These are phyloP conservation scores for Caenorhabditis sp. DNA, from an alignment of 2,888 invertebrate genomes.

Conservation along the genomic window DNA sequence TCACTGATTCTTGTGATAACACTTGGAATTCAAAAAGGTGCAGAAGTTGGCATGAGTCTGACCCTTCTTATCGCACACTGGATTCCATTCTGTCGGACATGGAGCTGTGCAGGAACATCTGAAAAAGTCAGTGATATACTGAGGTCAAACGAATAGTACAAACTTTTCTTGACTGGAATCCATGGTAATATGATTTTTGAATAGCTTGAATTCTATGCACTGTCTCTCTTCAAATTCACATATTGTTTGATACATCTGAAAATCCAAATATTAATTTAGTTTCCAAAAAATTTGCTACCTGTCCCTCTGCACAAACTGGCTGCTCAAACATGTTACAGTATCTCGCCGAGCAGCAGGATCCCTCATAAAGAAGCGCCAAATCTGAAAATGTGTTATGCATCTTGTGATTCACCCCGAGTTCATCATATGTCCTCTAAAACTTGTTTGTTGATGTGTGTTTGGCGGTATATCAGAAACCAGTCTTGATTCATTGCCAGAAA, in stretches of 20 bases:
- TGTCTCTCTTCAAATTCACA: slow-evolving; percentile 73
- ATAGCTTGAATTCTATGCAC: slow-evolving; percentile 67
- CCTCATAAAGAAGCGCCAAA: slow-evolving; percentile 67
- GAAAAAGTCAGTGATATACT: neutral
- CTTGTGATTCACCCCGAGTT: neutral
- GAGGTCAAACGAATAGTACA: neutral
- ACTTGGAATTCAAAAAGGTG: slow-evolving; percentile 72
- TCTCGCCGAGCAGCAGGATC: slow-evolving; percentile 70
- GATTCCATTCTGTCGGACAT: slow-evolving; percentile 71
- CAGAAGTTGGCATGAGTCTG: slow-evolving; percentile 74
- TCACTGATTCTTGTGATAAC: slow-evolving; percentile 71
- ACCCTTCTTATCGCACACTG: slow-evolving; percentile 75
- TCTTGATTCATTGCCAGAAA: slow-evolving; percentile 25
- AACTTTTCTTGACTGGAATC: slow-evolving; percentile 66
- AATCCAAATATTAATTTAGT: neutral
- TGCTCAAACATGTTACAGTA: slow-evolving; percentile 71
- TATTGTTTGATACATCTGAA: slow-evolving; percentile 70
- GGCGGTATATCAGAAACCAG: slow-evolving; percentile 48
- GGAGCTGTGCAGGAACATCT: slow-evolving; percentile 69
- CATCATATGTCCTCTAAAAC: slow-evolving; percentile 31
- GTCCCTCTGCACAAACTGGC: slow-evolving; percentile 74
- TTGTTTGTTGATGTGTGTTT: slow-evolving; percentile 18
- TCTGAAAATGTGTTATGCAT: slow-evolving; percentile 35
- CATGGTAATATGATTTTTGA: slow-evolving; percentile 68
- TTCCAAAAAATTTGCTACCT: slow-evolving; percentile 36